Base-by-base conservation (phyloP, 1,140 invertebrate genomes). In the Chironomus striatipennis region DNA sequence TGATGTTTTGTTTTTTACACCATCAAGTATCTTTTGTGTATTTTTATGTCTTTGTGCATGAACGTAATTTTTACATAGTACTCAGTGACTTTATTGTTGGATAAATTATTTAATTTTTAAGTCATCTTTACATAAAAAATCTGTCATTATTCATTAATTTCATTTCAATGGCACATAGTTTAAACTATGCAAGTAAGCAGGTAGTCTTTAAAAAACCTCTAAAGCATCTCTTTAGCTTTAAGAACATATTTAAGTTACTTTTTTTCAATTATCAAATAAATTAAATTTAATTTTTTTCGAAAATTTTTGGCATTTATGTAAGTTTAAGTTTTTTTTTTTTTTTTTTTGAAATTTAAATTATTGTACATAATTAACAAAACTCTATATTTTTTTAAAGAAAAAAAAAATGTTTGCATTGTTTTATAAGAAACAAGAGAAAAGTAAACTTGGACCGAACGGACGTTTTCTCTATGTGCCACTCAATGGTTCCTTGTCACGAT, bases 401-500 rank as follows among this genome's bases (percentile, higher is more conserved):
- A n/a, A n/a, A n/a, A n/a, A n/a, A n/a, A 17, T 67, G 64, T 67
- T 20, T 70, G 17, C 9, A 7, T 67, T 15, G n/a, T 64, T 73
- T 77, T 73, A 79, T 6, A 81, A 78, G 76, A 82, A 82, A 78
- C 81, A 82, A 75, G 80, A 82, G 74, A 82, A 82, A 75, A 80
- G 78, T 78, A 81, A 81, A 77, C 80, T 79, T 75, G 79, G 78
- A 78, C 80, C 81, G 76, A 79, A 80, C 77, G 77, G 75, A 77
- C 77, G 79, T 75, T 79, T 77, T 75, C 79, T 81, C 80, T 81
- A 82, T 78, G 81, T 81, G 74, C 79, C 73, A 74, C n/a, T 70
- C 17, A 42, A 42, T 78, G 77, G 74, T 73, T 81, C 79, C 76
- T 80, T 81, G 18, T 82, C 76, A 73, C 75, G 75, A 73, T 78